phyloP scores from a whole-genome alignment of 1,140 invertebrate genomes.

The Cherax destructor region DNA sequence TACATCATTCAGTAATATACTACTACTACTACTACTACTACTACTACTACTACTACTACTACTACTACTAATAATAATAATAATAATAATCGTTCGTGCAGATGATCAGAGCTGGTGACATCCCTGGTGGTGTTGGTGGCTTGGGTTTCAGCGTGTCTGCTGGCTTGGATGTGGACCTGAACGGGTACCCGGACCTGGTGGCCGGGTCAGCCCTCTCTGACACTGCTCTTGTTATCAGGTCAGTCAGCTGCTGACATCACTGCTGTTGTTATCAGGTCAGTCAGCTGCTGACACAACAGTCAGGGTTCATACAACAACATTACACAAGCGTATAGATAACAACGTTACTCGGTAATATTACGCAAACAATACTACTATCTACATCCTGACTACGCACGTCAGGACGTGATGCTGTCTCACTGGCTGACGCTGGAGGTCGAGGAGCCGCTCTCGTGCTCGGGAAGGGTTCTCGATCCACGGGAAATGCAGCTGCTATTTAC shows the following conservation, averaged over 20 bases:
- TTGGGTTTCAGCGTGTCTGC: constrained; percentile 94
- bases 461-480: too few species aligned
- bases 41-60: too few species aligned
- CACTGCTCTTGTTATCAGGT: constrained; percentile 81
- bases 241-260: not conserved
- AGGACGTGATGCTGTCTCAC: too few species aligned
- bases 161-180: constrained; percentile 90
- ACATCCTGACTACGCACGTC: not conserved
- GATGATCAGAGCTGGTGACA: not conserved
- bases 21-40: too few species aligned
- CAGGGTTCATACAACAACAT: not conserved
- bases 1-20: too few species aligned
- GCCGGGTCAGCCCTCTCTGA: constrained; percentile 92
- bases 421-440: too few species aligned
- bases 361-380: not conserved
- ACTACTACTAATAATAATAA: too few species aligned
- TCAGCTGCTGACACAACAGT: not conserved
- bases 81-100: not conserved
- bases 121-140: constrained; percentile 62
- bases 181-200: constrained; percentile 91
- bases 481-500: too few species aligned
- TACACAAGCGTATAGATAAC: not conserved
- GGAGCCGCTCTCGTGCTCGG: too few species aligned
- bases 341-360: not conserved
- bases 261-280: constrained; percentile 78